Evolutionary conservation across 2,888 invertebrate genomes (phyloP).

Genomic region (Pyrocoelia pectoralis): DNA sequence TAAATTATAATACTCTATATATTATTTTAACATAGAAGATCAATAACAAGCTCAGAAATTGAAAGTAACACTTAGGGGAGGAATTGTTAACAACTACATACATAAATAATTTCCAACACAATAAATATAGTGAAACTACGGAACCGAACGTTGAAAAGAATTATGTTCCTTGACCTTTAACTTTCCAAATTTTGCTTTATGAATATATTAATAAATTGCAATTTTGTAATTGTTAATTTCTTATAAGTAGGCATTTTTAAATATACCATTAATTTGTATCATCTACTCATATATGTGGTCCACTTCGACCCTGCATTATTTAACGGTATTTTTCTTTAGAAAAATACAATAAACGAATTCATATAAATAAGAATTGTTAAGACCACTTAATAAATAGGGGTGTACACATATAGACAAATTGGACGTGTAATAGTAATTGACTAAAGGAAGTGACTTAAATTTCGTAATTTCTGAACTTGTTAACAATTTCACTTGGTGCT

Average conservation of each 20-base stretch:
- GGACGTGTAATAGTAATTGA: constrained; percentile 24
- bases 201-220: constrained; percentile 20
- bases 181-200: neutral
- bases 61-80: neutral
- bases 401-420: constrained; percentile 30
- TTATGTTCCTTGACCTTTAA: neutral
- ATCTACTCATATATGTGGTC: constrained; percentile 32
- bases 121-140: neutral
- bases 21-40: neutral
- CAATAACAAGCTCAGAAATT: neutral
- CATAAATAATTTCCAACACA: neutral
- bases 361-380: constrained; percentile 13
- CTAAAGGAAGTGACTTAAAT: constrained; percentile 68
- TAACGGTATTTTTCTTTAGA: constrained; percentile 26
- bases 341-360: constrained; percentile 28
- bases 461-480: constrained; percentile 91
- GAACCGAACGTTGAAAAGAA: neutral
- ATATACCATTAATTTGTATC: constrained; percentile 23
- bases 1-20: constrained; percentile 4
- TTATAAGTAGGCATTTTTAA: constrained; percentile 20
- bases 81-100: neutral
- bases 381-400: constrained; percentile 22
- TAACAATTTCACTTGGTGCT: constrained; percentile 81
- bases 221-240: constrained; percentile 26
- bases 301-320: constrained; percentile 37